phyloP scores from a whole-genome alignment of 2,797 vertebrate genomes.

The Melanitta fusca region DNA sequence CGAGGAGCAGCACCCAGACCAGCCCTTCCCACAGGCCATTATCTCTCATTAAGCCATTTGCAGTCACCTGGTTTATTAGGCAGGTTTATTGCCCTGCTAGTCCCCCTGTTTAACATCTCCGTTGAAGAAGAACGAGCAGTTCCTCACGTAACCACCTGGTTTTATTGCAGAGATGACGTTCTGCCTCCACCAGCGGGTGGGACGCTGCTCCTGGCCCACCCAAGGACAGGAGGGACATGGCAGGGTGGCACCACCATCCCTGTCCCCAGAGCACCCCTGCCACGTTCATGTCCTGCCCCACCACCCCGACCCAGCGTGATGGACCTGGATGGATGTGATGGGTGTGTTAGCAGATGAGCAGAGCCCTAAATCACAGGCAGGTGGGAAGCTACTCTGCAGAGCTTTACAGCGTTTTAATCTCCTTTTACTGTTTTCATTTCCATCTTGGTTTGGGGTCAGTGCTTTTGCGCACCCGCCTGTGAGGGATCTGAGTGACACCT shows the following conservation, averaged over 20 bases:
- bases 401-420: background rate
- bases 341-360: background rate
- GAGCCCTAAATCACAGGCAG: background rate
- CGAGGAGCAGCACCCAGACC: too few relatives aligned
- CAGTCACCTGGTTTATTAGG: background rate
- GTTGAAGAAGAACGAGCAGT: background rate
- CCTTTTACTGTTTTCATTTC: constrained; percentile 17
- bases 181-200: background rate
- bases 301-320: background rate
- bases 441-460: background rate
- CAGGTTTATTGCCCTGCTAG: background rate
- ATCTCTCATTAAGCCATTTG: background rate
- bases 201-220: background rate
- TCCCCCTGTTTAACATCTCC: background rate
- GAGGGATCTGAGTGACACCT: background rate
- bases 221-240: accelerated
- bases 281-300: background rate
- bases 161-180: background rate
- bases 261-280: background rate
- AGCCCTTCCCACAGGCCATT: background rate
- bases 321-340: background rate
- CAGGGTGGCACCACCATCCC: background rate
- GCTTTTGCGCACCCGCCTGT: background rate
- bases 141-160: background rate
- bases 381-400: background rate